Conservation (phyloP, 2,888 invertebrate genomes). For the Agrenia bidenticulata region DNA sequence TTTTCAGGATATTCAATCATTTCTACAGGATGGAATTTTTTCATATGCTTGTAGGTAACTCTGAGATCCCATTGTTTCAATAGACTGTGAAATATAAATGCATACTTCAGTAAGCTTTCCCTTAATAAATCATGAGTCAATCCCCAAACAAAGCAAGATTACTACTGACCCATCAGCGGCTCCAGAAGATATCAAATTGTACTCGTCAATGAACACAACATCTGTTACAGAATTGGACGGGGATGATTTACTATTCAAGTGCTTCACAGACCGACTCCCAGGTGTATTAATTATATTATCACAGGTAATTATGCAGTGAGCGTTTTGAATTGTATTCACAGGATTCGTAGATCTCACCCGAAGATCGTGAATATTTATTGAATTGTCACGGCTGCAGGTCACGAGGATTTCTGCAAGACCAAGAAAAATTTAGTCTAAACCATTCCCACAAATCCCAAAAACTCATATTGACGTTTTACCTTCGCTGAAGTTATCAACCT, state of each 20-base stretch:
- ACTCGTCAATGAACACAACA: slow-evolving; percentile 14
- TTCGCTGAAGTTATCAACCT: slow-evolving; percentile 7
- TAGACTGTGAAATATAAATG: not conserved
- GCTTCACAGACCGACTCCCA: no score
- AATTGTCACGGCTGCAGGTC: slow-evolving; percentile 7
- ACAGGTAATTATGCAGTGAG: slow-evolving; percentile 1
- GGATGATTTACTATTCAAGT: no score
- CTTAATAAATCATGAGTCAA: not conserved
- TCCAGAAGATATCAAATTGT: slow-evolving; percentile 8
- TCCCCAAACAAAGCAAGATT: no score
- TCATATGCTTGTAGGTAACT: slow-evolving; percentile 15
- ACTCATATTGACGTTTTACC: no score
- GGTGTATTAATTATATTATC: no score
- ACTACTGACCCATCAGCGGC: slow-evolving; percentile 17
- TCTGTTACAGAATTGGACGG: slow-evolving; percentile 9
- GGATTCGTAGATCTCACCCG: slow-evolving; percentile 3
- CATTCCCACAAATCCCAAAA: no score
- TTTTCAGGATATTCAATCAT: slow-evolving; percentile 6
- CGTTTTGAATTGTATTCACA: slow-evolving; percentile 5
- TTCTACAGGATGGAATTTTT: slow-evolving; percentile 12
- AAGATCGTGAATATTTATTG: slow-evolving; percentile 9
- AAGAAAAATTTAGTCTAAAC: no score
- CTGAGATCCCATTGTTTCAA: slow-evolving; percentile 19
- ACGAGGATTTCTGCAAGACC: slow-evolving; percentile 9
- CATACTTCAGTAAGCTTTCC: not conserved